Evolutionary conservation across 2,888 invertebrate genomes (phyloP).

Genomic region (Ormyrus thymus): DNA sequence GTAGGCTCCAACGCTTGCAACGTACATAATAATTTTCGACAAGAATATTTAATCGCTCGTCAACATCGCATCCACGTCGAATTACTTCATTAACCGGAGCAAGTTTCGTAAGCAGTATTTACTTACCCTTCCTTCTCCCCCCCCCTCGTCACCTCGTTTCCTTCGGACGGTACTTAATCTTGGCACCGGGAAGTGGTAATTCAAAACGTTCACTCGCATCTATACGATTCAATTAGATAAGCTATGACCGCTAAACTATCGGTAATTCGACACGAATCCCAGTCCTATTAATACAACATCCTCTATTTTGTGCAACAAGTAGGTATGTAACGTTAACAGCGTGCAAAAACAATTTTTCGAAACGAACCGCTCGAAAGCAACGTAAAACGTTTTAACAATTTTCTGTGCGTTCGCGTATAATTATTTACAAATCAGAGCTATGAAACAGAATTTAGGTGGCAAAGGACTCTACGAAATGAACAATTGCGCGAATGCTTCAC

Average conservation of each 20-base stretch:
- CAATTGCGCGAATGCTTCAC: not conserved
- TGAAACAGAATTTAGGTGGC: no score
- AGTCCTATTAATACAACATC: not conserved
- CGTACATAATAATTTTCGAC: not conserved
- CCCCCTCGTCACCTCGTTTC: not conserved
- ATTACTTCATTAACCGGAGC: constrained; percentile 11
- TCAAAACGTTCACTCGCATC: not conserved
- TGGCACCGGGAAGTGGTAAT: constrained; percentile 41
- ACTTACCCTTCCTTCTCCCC: constrained; percentile 5
- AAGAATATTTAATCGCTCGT: not conserved
- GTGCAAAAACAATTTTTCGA: no score
- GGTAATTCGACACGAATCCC: constrained; percentile 12
- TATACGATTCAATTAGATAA: constrained; percentile 18
- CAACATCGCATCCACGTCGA: constrained; percentile 9
- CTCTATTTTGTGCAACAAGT: constrained; percentile 25
- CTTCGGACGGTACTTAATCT: constrained; percentile 40
- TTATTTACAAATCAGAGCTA: not conserved
- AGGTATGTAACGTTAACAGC: not conserved
- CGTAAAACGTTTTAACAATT: no score
- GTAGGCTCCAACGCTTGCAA: constrained; percentile 21
- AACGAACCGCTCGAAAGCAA: no score
- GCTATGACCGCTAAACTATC: not conserved
- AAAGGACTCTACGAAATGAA: no score
- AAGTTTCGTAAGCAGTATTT: constrained; percentile 8
- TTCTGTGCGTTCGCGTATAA: no score